Base-by-base conservation (phyloP, 2,797 vertebrate species). In the Epinephelus awoara region DNA sequence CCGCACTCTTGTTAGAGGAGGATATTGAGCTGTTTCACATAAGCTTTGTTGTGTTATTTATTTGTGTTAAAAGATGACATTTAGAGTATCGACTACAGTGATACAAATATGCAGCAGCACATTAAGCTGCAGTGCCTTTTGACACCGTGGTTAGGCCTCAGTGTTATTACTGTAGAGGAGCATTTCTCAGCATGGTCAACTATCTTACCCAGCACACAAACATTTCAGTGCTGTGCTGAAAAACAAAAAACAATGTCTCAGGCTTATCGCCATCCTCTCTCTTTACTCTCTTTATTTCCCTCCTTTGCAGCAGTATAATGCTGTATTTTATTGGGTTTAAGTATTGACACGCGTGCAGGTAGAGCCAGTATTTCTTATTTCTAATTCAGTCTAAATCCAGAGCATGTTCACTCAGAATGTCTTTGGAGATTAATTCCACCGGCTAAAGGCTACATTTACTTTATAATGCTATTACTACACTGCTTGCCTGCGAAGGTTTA, bases 41-140 rank as follows among this genome's bases (percentile, higher is more conserved):
- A 29, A 18, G 56, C 72, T 49, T 76, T 50, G 72, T 40, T 23
- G 61, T 19, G 38, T 75, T 71, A 71, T 80, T 68, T 84, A 77
- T 80, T 56, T 59, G 18, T 40, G 67, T 77, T 63, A 52, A 82
- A 77, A 61, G 47, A 65, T 76, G 58, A 71, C 79, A 75, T 80
- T 78, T 50, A 49, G 47, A 54, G 49, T 54, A 84, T 88, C 17
- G 67, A 84, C 65, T 56, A 25, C 1, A 5, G 49, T 42, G 52
- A 21, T 38, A 57, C 67, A 81, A 59, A 83, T 38, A 40, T 49
- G 65, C 65, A 29, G 73, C 50, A 18, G 17, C 69, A 50, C 42
- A 66, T 79, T 72, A 59, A 64, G 72, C 67, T 65, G 38, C 56
- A 8, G 13, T 46, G 51, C 21, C 65, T 72, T 70, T 56, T 56